Evolutionary conservation across 2,888 invertebrate species (phyloP), one percentile per base, ranked within the genome.

Genomic region (Ophion ventricosus): DNA sequence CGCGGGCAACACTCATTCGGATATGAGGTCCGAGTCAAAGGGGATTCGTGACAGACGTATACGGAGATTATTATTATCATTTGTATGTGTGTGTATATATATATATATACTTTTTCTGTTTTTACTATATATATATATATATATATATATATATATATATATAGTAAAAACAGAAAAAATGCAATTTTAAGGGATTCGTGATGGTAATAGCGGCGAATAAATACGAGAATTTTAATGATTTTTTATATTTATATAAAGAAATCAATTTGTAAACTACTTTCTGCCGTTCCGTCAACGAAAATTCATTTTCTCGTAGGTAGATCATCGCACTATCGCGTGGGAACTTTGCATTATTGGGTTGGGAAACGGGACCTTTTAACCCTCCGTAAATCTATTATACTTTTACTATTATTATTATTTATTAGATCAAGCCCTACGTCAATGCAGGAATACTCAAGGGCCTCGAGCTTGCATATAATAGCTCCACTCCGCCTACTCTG

Each of bases 391-490:
- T 17, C 8, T 10, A 23, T n/a, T 23, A 49, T 49, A 49, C 17
- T 49, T 17, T 49, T 49, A 4, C 17, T 17, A 49, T 49, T 49
- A 49, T 49, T 49, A 11, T 17, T 49, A 49, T 49, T 17, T 49
- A 49, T 49, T 49, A 49, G 7, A 69, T 35, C 80, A 69, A 49
- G 74, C 59, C 64, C 79, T 63, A 79, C 82, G 82, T 79, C 83
- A 75, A 83, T 79, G 75, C 29, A 63, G 49, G 64, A 49, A 83
- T 79, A 69, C 75, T 64, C 64, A 75, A 76, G 70, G 79, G 72
- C 59, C 29, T 64, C 56, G 63, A 49, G 75, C 67, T 80, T 83
- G 69, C 80, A 73, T 80, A 83, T 80, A 83, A 83, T 83, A 72
- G 72, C 29, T 77, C 35, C 75, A 56, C 64, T 70, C 57, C 64